These are phyloP conservation scores for Tanytarsus gracilentus DNA, from an alignment of 2,888 invertebrate species.

Conservation along the genomic window DNA sequence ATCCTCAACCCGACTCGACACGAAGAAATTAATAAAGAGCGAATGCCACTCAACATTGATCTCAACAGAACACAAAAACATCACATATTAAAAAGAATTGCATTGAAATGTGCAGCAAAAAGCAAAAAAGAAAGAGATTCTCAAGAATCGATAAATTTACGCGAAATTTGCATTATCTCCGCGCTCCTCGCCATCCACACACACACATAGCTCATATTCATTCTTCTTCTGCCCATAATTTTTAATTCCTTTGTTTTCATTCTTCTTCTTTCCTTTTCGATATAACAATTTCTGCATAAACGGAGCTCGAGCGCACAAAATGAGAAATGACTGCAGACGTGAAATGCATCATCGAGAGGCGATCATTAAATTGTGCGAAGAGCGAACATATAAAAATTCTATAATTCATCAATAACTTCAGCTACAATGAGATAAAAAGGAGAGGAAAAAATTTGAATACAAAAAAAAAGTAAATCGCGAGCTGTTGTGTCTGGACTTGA, in stretches of 20 bases:
- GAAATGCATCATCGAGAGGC: slow-evolving; percentile 1
- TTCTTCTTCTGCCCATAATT: not conserved
- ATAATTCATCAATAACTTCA: slow-evolving; percentile 3
- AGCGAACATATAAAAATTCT: not conserved
- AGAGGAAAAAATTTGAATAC: too few relatives aligned
- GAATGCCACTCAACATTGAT: not conserved
- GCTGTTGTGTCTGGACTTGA: too few relatives aligned
- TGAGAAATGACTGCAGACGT: slow-evolving; percentile 1
- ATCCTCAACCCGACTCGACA: too few relatives aligned
- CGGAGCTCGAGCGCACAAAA: not conserved
- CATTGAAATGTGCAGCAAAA: slow-evolving; percentile 2
- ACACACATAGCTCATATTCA: not conserved
- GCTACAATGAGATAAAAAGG: too few relatives aligned
- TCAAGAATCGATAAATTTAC: slow-evolving; percentile 15
- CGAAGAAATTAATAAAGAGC: too few relatives aligned
- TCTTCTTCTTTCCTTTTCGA: slow-evolving; percentile 18
- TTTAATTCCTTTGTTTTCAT: slow-evolving; percentile 12
- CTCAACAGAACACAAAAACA: not conserved
- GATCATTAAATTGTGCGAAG: not conserved
- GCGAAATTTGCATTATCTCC: slow-evolving; percentile 21
- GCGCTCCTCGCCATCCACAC: not conserved
- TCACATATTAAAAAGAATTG: slow-evolving; percentile 2
- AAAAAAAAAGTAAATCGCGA: too few relatives aligned
- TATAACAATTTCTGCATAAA: slow-evolving; percentile 23
- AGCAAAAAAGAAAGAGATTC: slow-evolving; percentile 1